Conservation (phyloP, 2,797 vertebrate genomes). For the Danio jaintianensis region DNA sequence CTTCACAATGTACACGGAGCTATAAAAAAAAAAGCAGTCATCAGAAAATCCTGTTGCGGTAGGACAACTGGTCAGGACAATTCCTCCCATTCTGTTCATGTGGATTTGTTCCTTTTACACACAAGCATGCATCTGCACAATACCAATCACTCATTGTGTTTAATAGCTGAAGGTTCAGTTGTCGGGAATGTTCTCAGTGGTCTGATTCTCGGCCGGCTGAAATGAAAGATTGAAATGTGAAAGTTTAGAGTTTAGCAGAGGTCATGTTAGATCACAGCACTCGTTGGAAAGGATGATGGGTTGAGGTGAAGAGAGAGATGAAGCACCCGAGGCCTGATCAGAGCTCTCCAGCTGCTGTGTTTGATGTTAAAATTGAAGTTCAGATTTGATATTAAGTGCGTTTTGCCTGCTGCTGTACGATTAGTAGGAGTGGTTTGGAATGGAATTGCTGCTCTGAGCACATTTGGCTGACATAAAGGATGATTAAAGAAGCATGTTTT, state of each 20-base stretch:
- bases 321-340: conserved; percentile 41
- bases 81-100: conserved; percentile 8
- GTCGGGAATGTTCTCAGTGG: not conserved
- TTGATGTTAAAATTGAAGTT: conserved; percentile 85
- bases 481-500: conserved; percentile 16
- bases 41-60: conserved; percentile 13
- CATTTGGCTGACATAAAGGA: not conserved
- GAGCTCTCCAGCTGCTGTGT: conserved; percentile 73
- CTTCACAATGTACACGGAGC: not conserved
- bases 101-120: not conserved
- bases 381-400: conserved; percentile 80
- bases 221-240: not conserved
- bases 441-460: conserved; percentile 67
- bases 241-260: conserved; percentile 35
- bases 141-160: not conserved
- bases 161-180: conserved; percentile 18
- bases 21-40: not conserved
- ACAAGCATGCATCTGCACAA: not conserved
- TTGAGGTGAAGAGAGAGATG: conserved; percentile 32
- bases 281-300: not conserved
- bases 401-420: conserved; percentile 77
- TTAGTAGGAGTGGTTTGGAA: conserved; percentile 75
- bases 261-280: conserved; percentile 28
- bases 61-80: conserved; percentile 4
- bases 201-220: conserved; percentile 4